phyloP scores from a whole-genome alignment of 2,888 invertebrate genomes.

The Trypoxylon attenuatum region DNA sequence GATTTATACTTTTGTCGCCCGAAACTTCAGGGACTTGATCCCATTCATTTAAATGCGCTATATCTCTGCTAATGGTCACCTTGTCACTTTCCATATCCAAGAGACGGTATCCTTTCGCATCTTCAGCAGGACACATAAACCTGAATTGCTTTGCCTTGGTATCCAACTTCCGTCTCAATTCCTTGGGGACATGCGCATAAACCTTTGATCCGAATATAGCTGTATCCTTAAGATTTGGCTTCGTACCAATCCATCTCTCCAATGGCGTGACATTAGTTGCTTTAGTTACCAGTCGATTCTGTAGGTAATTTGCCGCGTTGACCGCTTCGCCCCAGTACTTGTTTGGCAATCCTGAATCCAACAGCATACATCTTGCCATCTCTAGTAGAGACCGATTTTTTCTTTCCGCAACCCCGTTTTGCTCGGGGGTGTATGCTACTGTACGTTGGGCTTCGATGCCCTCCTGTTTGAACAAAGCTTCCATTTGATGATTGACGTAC shows the following conservation, averaged over 20 bases:
- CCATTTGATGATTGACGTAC: constrained; percentile 21
- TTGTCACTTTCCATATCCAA: too few species aligned
- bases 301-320: constrained; percentile 1
- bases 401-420: constrained; percentile 9
- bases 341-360: not conserved
- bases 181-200: constrained; percentile 29
- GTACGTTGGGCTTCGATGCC: constrained; percentile 33
- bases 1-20: too few species aligned
- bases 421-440: constrained; percentile 24
- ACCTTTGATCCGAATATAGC: constrained; percentile 38
- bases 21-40: too few species aligned
- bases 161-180: constrained; percentile 32
- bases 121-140: constrained; percentile 34
- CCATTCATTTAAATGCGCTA: too few species aligned
- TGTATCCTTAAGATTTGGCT: constrained; percentile 32
- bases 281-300: constrained; percentile 11
- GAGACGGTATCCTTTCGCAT: constrained; percentile 43
- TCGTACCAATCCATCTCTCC: constrained; percentile 7
- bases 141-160: constrained; percentile 23
- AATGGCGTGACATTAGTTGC: constrained; percentile 20
- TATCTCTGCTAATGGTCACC: too few species aligned
- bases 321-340: constrained; percentile 7
- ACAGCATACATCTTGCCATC: constrained; percentile 2
- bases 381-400: constrained; percentile 4
- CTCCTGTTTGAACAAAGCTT: not conserved